These are phyloP conservation scores for Ceratitis capitata DNA, from an alignment of 1,140 invertebrate species.

Conservation along the genomic window DNA sequence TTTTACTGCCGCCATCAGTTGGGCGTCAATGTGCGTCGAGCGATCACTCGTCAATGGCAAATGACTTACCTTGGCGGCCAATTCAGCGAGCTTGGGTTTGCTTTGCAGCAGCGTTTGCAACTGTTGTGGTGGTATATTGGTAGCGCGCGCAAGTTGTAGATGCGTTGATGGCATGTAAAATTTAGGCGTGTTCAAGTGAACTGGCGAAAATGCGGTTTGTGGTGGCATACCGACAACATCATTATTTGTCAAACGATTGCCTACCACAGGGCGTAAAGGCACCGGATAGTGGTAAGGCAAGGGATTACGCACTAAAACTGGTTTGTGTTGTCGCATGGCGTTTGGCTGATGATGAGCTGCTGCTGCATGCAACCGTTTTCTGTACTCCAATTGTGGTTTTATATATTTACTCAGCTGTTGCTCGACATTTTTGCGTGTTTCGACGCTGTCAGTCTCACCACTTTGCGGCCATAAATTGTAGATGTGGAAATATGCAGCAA, in stretches of 20 bases:
- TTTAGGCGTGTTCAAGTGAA: constrained; percentile 28
- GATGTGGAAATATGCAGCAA: constrained; percentile 4
- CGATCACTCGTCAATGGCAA: constrained; percentile 53
- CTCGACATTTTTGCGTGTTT: background rate
- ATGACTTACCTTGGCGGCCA: constrained; percentile 55
- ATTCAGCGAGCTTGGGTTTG: constrained; percentile 57
- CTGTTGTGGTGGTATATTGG: constrained; percentile 52
- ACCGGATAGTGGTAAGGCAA: constrained; percentile 58
- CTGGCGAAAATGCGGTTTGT: background rate
- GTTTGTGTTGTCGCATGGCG: background rate
- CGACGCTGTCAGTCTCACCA: background rate
- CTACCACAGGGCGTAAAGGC: constrained; percentile 46
- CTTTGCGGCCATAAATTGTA: constrained; percentile 6
- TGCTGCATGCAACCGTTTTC: background rate
- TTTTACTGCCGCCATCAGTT: constrained; percentile 53
- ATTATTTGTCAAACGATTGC: background rate
- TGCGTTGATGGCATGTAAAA: constrained; percentile 53
- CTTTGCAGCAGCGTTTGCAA: constrained; percentile 53
- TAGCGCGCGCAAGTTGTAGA: constrained; percentile 50
- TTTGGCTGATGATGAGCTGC: background rate
- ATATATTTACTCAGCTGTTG: constrained; percentile 26
- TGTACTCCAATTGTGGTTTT: constrained; percentile 10
- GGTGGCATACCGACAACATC: background rate
- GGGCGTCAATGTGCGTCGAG: constrained; percentile 49
- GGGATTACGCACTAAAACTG: constrained; percentile 49